Evolutionary conservation across 2,797 vertebrate genomes (phyloP), one percentile per base, ranked within the genome.

Genomic region (Phoeniculus purpureus): DNA sequence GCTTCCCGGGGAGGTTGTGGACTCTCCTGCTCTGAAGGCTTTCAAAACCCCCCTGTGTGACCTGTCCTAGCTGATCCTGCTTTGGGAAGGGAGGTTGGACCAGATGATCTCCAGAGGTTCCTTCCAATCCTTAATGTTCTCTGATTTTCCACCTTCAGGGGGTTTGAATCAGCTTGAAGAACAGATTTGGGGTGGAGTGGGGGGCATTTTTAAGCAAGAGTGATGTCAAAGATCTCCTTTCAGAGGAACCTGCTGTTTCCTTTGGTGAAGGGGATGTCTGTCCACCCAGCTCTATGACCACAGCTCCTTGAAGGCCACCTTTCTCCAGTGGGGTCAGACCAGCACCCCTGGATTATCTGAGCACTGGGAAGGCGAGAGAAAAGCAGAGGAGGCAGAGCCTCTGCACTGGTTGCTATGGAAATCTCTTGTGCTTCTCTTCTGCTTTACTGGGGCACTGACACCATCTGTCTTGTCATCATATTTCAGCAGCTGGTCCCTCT

Each of bases 371-470:
- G 27, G 27, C 23, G 76, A 40, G 55, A 87, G 77, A 73, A 45
- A 82, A 40, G 22, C 50, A 17, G 64, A 68, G 40, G 61, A 87
- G 66, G 54, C 77, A 72, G 48, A 92, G 84, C 32, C 48, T 81
- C 72, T 78, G 81, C 54, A 26, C 64, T 70, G 26, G 94, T 93
- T 94, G 86, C 95, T 94, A 92, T 90, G 78, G 94, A 84, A 92
- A 93, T 95, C 59, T 70, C 71, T 58, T 61, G 62, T 51, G 25
- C 52, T 92, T 54, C 61, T 80, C 54, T 81, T 47, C 47, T 83
- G 85, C 31, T 71, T 85, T 74, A 7, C 31, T 62, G 71, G 70
- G 71, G 14, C n/a, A n/a, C 84, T 67, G 47, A 74, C 88, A 1
- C n/a, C 20, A 32, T 77, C 66, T 64, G 32, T 27, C n/a, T 67